A percentile compares a stretch with the other conserved stretches of the same genome.
Conservation (phyloP, 2,797 vertebrate species). For the Chelmon rostratus region DNA sequence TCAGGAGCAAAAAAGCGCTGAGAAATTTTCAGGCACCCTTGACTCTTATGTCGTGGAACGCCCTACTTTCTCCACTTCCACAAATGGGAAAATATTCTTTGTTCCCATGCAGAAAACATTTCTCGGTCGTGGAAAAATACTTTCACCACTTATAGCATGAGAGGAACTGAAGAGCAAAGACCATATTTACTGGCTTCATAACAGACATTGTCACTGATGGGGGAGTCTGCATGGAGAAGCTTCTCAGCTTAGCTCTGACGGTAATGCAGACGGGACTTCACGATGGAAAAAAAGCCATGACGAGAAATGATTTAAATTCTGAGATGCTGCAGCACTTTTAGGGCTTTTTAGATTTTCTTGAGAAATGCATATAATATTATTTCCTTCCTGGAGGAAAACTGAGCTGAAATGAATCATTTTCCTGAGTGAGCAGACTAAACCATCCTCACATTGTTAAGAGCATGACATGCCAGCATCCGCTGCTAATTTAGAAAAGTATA, state of each 20-base stretch:
- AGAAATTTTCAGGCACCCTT: slow-evolving; percentile 34
- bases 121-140: slow-evolving; percentile 6
- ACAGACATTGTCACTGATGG: neutral
- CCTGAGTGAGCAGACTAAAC: neutral
- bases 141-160: slow-evolving; percentile 10
- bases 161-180: slow-evolving; percentile 11
- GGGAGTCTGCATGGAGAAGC: neutral
- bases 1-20: slow-evolving; percentile 38
- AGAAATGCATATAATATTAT: neutral
- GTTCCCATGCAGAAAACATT: slow-evolving; percentile 55
- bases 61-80: slow-evolving; percentile 39
- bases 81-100: slow-evolving; percentile 52
- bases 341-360: neutral
- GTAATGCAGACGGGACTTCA: neutral
- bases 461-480: neutral
- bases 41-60: slow-evolving; percentile 33
- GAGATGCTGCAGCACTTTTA: neutral
- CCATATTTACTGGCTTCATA: neutral
- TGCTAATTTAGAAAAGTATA: too few species aligned
- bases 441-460: neutral
- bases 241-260: neutral
- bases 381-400: slow-evolving; percentile 1
- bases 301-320: neutral
- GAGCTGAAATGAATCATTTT: slow-evolving; percentile 13
- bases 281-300: neutral